Base-by-base conservation (phyloP, 1,140 invertebrate genomes). In the Drosophila arizonae region DNA sequence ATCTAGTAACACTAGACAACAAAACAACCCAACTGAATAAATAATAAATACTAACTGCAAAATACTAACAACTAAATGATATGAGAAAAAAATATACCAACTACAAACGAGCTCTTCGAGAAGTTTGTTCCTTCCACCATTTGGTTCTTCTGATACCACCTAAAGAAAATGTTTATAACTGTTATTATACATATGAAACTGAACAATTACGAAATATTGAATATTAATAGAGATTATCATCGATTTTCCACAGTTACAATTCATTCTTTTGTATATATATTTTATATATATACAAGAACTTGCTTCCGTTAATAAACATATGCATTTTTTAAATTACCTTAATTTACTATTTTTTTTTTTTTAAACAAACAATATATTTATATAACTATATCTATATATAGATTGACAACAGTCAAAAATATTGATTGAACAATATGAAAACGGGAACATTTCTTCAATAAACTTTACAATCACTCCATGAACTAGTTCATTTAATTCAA, bases 121-220 rank as follows among this genome's bases (percentile, higher is more conserved):
- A 10, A 63, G 77, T 76, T 85, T 69, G 81, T 64, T 39, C 78
- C 81, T 86, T 86, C 82, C 82, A 82, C 79, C 82, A 82, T 80
- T 85, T 70, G 72, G 73, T 79, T 79, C 66, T 82, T 85, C 81
- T 65, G 79, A 46, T 88, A 87, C 82, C 84, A 87, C 82, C 84
- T 68, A 61, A 66, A 76, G 33, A 39, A 39, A 39, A 39, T 10
- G 36, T 39, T 39, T 39, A 39, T 39, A 39, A 39, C 36, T 39
- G 36, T 39, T 39, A 39, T 39, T 39, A 39, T 33, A 33, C 33
- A 36, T 61, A 76, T 54, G 77, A 74, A 50, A 21, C 43, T 50
- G 51, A 60, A 30, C 30, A 46, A 39, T 30, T 67, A 66, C 11
- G 36, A 55, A 17, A 52, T 43, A 57, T 80, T 56, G 26, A 17